These are phyloP conservation scores for Stomorhina lunata DNA, from an alignment of 2,888 invertebrate species.

Conservation along the genomic window DNA sequence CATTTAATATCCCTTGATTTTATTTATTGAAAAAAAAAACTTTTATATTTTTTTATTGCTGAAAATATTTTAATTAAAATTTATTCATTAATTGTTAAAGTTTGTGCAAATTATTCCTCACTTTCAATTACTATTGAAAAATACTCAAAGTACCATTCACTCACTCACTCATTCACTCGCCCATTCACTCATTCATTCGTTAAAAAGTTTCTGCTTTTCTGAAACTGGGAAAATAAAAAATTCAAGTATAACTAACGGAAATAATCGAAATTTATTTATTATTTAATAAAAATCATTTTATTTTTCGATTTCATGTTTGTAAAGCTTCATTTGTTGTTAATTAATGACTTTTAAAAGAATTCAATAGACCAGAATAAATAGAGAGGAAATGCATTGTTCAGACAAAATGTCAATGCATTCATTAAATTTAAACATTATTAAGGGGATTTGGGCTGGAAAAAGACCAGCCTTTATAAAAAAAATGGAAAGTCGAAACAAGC, in stretches of 20 bases:
- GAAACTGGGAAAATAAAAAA: not conserved
- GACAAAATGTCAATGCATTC: not conserved
- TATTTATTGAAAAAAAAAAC: not conserved
- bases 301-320: not conserved
- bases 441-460: no score
- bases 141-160: not conserved
- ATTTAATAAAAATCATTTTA: slow-evolving; percentile 32
- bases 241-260: slow-evolving; percentile 24
- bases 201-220: not conserved
- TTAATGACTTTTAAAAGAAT: slow-evolving; percentile 28
- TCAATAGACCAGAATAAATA: slow-evolving; percentile 14
- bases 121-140: not conserved
- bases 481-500: no score
- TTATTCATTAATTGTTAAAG: slow-evolving; percentile 32
- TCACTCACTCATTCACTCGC: no score
- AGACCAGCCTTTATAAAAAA: no score
- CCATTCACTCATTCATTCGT: not conserved
- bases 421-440: not conserved
- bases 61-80: slow-evolving; percentile 56
- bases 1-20: slow-evolving; percentile 8
- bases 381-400: not conserved
- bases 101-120: not conserved
- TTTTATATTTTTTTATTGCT: no score
- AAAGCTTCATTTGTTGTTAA: slow-evolving; percentile 40
- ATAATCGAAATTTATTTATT: slow-evolving; percentile 23